Percentiles rank a stretch among this genome's conserved stretches.
Conservation (phyloP, 2,888 invertebrate species). For the Stictocephala bisonia region DNA sequence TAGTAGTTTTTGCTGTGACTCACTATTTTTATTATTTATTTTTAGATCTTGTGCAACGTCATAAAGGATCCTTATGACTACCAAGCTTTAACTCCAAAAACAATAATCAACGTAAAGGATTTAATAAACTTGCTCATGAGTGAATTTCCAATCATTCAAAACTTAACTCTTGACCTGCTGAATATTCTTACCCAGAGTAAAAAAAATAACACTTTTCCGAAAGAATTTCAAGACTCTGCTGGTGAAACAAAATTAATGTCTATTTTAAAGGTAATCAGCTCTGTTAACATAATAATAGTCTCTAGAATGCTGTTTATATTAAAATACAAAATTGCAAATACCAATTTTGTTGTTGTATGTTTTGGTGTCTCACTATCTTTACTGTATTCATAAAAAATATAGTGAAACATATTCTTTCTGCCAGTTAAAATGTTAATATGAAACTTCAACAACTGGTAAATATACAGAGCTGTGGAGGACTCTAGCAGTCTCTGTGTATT, state of each 20-base stretch:
- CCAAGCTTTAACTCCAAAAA: background rate
- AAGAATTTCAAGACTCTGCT: slow-evolving; percentile 26
- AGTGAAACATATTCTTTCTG: too few relatives aligned
- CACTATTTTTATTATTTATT: background rate
- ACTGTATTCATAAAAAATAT: too few relatives aligned
- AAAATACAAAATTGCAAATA: background rate
- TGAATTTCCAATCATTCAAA: slow-evolving; percentile 43
- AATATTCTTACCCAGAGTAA: slow-evolving; percentile 17
- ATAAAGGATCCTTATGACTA: slow-evolving; percentile 9
- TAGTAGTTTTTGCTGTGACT: background rate
- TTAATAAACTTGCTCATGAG: slow-evolving; percentile 33
- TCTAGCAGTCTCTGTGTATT: too few relatives aligned
- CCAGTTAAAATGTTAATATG: too few relatives aligned
- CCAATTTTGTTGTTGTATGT: background rate
- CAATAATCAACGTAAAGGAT: slow-evolving; percentile 13
- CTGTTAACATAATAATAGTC: background rate
- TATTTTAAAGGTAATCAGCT: slow-evolving; percentile 10
- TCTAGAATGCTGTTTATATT: background rate
- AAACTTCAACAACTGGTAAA: too few relatives aligned
- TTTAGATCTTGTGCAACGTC: slow-evolving; percentile 17
- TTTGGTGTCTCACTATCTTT: too few relatives aligned
- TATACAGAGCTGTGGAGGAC: too few relatives aligned
- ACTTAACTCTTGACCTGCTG: slow-evolving; percentile 37
- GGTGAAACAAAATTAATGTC: slow-evolving; percentile 20
- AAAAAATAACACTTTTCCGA: slow-evolving; percentile 9